Percentiles rank a stretch among this genome's conserved stretches.
Evolutionary conservation across 2,888 invertebrate species (phyloP).

Genomic region (Gymnosoma rotundatum): DNA sequence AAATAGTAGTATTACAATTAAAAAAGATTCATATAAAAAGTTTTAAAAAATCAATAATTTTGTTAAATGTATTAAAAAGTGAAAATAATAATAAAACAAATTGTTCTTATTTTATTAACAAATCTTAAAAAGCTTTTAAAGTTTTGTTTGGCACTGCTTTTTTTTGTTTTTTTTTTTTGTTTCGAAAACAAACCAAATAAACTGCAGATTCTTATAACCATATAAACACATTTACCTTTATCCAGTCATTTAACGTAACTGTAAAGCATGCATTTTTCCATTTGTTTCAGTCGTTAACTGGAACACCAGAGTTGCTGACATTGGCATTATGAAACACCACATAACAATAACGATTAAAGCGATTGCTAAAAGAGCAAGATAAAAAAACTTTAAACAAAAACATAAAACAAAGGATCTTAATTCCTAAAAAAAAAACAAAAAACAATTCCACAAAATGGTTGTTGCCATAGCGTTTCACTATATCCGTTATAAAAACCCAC

Average conservation of each 20-base stretch:
- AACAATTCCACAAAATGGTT: background rate
- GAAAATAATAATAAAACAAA: too few species aligned
- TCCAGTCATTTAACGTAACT: slow-evolving; percentile 54
- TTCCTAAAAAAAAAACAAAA: background rate
- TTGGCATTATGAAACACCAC: slow-evolving; percentile 44
- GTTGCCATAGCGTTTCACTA: background rate
- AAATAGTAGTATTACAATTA: too few species aligned
- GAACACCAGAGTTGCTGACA: slow-evolving; percentile 41
- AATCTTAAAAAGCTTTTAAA: too few species aligned
- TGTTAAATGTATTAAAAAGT: too few species aligned
- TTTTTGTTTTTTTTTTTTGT: background rate
- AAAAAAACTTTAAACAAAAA: background rate
- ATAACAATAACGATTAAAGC: slow-evolving; percentile 37
- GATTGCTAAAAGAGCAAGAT: slow-evolving; percentile 1
- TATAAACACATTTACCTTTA: slow-evolving; percentile 34
- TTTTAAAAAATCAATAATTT: too few species aligned
- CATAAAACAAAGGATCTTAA: slow-evolving; percentile 11
- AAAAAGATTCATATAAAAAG: too few species aligned
- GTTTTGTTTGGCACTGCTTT: background rate
- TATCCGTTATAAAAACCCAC: background rate
- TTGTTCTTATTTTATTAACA: too few species aligned
- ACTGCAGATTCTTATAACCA: slow-evolving; percentile 26
- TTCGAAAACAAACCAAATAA: background rate
- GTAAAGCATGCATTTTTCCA: slow-evolving; percentile 47
- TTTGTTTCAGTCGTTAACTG: slow-evolving; percentile 38